A percentile compares a stretch with the other conserved stretches of the same genome.
phyloP scores from a whole-genome alignment of 1,140 invertebrate species.

The Drosophila nikananu region DNA sequence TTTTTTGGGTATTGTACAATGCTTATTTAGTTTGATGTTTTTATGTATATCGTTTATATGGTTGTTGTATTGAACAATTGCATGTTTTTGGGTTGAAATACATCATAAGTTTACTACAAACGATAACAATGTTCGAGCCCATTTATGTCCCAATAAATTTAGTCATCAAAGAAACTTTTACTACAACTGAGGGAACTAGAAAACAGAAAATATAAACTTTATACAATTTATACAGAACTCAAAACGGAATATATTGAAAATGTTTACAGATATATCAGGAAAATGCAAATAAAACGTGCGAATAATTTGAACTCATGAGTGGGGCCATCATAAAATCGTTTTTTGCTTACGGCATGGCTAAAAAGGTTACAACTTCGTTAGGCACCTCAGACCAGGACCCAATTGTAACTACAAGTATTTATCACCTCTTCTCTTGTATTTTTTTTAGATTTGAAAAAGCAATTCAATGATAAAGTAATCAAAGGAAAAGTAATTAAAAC shows the following conservation, averaged over 20 bases:
- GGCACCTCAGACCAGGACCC: slow-evolving; percentile 75
- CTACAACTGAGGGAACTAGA: slow-evolving; percentile 68
- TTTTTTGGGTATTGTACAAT: slow-evolving; percentile 61
- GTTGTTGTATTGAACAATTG: slow-evolving; percentile 60
- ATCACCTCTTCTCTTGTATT: slow-evolving; percentile 43
- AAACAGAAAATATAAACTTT: slow-evolving; percentile 14
- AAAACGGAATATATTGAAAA: slow-evolving; percentile 31
- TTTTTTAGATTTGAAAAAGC: slow-evolving; percentile 61
- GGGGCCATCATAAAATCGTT: slow-evolving; percentile 79
- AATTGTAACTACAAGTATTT: slow-evolving; percentile 74
- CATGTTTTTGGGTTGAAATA: slow-evolving; percentile 68
- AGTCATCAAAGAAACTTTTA: slow-evolving; percentile 84
- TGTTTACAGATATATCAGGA: slow-evolving; percentile 37
- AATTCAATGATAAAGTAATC: slow-evolving; percentile 77
- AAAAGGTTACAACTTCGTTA: slow-evolving; percentile 76
- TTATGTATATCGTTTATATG: slow-evolving; percentile 60
- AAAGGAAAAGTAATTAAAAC: slow-evolving; percentile 80
- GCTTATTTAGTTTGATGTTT: slow-evolving; percentile 54
- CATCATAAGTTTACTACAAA: slow-evolving; percentile 75
- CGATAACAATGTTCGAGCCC: slow-evolving; percentile 84
- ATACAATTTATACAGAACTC: slow-evolving; percentile 36
- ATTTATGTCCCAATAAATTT: slow-evolving; percentile 85
- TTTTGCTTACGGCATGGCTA: slow-evolving; percentile 75
- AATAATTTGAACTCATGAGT: slow-evolving; percentile 67
- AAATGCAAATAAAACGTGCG: slow-evolving; percentile 77